Base-by-base conservation (phyloP, 2,113 vertebrate genomes). In the Artemisiospiza belli region DNA sequence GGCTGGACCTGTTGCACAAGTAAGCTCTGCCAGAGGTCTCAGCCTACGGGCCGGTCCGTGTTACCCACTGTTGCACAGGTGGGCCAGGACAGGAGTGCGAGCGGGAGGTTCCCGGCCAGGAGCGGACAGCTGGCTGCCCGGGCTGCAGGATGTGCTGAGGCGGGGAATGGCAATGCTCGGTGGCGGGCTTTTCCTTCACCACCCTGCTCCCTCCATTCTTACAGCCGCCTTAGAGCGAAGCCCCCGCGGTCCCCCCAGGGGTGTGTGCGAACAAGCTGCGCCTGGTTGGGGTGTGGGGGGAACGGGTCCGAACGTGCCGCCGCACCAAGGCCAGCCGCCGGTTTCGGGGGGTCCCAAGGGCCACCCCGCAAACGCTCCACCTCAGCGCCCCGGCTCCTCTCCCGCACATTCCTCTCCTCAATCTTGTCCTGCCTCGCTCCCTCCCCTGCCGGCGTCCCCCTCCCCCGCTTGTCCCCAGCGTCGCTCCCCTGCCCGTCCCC, bases 61-160 rank as follows among this genome's bases (percentile, higher is more conserved):
- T 4, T 3, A 52, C 23, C 4, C 8, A 3, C 0, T 1, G 59
- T n/a, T 1, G 79, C 61, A 0, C 33, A 16, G 23, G 20, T 6
- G 68, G 43, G 43, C 13, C 33, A 2, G 72, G 43, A 15, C 67
- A 12, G 5, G 12, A 10, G 49, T 0, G 54, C 8, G 43, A 11
- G 8, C 4, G 17, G 41, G 30, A 43, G 51, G 15, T 2, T 22
- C 43, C 21, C 35, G 33, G 62, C 37, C 20, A 63, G 72, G 35
- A 47, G 62, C 31, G 28, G 41, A 17, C 39, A 10, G 37, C 44
- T 2, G 5, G 61, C 37, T 69, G 6, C 51, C 33, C 14, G 13
- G 8, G 18, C 33, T 13, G 49, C 76, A 11, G 21, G 35, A 9
- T 0, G 59, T 1, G 41, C 2, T 0, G 44, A 68, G 39, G 58